These are phyloP conservation scores for Strix uralensis DNA, from an alignment of 2,113 vertebrate species.

Conservation along the genomic window DNA sequence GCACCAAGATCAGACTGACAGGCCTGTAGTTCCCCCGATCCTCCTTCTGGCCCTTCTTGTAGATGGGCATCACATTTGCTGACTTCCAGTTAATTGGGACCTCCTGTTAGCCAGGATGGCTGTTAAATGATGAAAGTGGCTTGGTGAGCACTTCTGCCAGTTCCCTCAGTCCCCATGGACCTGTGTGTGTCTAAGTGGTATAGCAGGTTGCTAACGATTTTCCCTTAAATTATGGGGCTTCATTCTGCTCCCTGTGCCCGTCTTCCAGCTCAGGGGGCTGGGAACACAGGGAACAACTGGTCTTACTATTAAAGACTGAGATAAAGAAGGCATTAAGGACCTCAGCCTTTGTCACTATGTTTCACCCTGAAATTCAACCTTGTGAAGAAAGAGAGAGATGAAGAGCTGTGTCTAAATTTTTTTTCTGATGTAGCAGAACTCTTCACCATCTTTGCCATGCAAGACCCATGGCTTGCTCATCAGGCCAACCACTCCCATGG, in stretches of 20 bases:
- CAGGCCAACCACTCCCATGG: background rate
- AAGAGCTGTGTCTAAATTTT: background rate
- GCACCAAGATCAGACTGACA: background rate
- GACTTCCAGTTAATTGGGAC: background rate
- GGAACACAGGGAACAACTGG: background rate
- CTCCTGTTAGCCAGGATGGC: background rate
- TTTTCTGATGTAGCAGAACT: background rate
- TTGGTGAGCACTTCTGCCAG: background rate
- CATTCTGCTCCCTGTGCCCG: background rate
- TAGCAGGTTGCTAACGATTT: background rate
- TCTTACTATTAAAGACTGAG: background rate
- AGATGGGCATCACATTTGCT: background rate
- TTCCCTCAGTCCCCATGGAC: background rate
- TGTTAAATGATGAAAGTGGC: background rate
- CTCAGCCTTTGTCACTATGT: background rate
- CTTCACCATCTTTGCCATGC: background rate
- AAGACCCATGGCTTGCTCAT: background rate
- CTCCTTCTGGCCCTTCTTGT: background rate
- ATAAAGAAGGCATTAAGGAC: background rate
- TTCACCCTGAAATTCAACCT: background rate
- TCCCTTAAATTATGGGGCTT: background rate
- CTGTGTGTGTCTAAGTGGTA: background rate
- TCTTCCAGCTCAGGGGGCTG: background rate
- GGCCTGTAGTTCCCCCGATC: background rate
- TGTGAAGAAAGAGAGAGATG: background rate